phyloP scores from a whole-genome alignment of 2,797 vertebrate genomes.

The Tokudaia tokunoshimensis region DNA sequence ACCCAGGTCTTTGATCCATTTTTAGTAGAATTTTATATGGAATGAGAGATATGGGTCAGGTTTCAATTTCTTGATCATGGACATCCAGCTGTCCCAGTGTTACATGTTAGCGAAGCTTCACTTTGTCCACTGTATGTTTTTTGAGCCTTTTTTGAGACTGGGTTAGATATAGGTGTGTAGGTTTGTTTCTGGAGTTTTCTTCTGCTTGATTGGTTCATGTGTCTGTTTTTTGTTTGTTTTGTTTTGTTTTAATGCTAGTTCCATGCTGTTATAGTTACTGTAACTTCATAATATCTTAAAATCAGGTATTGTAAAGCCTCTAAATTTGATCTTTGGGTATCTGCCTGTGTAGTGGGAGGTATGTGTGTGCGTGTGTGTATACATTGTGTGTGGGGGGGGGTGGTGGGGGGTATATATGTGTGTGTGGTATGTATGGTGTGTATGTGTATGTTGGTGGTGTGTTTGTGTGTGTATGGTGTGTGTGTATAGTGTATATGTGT shows the following conservation, averaged over 20 bases:
- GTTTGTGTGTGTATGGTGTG: background rate
- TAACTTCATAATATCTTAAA: background rate
- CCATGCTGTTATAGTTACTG: background rate
- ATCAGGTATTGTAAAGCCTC: background rate
- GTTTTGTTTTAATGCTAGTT: background rate
- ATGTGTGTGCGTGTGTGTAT: background rate
- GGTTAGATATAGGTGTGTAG: background rate
- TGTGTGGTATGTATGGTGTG: no score
- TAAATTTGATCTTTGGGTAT: background rate
- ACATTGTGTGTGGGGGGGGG: no score
- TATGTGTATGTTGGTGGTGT: no score
- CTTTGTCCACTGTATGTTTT: background rate
- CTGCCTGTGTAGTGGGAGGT: background rate
- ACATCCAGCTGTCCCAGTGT: no score
- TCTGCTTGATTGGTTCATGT: background rate
- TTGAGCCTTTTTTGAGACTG: background rate
- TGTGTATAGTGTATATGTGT: background rate
- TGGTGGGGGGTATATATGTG: background rate
- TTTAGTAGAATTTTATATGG: background rate
- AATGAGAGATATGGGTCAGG: background rate
- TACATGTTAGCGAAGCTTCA: background rate
- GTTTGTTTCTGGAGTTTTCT: background rate
- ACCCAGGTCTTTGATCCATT: background rate
- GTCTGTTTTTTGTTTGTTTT: background rate
- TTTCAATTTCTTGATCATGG: background rate